phyloP scores from a whole-genome alignment of 2,797 vertebrate species.

The Takifugu rubripes region DNA sequence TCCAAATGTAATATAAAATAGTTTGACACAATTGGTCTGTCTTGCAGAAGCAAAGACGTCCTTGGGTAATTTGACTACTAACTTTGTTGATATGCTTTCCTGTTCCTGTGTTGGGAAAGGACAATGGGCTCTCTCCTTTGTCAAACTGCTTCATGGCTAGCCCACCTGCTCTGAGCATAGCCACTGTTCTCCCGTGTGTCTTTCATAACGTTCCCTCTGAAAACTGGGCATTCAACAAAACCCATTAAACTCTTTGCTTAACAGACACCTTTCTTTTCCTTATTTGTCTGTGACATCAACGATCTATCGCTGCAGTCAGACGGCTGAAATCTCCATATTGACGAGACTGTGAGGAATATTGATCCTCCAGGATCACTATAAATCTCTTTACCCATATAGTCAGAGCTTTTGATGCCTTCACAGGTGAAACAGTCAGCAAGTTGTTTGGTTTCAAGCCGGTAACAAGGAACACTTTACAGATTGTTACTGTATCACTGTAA shows the following conservation, averaged over 20 bases:
- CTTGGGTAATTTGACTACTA: conserved; percentile 99
- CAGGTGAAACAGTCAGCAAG: no score
- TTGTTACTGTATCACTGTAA: no score
- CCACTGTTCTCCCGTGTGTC: conserved; percentile 27
- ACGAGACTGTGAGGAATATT: background rate
- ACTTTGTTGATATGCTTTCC: conserved; percentile 92
- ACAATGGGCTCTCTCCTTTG: conserved; percentile 78
- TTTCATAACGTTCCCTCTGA: conserved; percentile 38
- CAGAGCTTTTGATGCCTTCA: no score
- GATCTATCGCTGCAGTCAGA: conserved; percentile 12
- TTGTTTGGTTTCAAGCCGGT: no score
- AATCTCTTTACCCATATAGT: no score
- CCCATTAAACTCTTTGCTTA: conserved; percentile 1
- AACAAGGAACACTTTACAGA: no score
- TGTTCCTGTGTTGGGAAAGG: conserved; percentile 86
- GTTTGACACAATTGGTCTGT: conserved; percentile 82
- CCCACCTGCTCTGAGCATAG: conserved; percentile 30
- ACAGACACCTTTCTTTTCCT: conserved; percentile 4
- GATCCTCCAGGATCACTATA: background rate
- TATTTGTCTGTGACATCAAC: conserved; percentile 7
- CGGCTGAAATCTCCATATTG: background rate
- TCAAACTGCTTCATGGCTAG: conserved; percentile 47
- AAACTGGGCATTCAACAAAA: conserved; percentile 16
- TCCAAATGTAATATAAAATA: conserved; percentile 47
- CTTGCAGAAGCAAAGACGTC: conserved; percentile 90